A percentile compares a stretch with the other conserved stretches of the same genome.
Conservation (phyloP, 2,113 vertebrate genomes). For the Pollimyrus isidori region DNA sequence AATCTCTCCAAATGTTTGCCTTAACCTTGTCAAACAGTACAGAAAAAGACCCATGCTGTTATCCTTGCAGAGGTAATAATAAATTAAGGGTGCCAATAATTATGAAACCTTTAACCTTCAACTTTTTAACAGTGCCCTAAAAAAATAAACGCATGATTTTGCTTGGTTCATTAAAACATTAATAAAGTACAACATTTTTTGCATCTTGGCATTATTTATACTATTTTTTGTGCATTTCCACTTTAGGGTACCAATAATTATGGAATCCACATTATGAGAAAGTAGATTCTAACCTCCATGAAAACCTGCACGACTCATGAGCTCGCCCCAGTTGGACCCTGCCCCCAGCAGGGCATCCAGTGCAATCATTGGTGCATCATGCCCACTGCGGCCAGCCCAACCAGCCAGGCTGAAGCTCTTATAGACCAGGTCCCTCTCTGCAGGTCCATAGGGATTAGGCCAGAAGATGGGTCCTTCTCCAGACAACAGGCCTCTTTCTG, state of each 20-base stretch:
- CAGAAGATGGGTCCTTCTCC: slow-evolving; percentile 50
- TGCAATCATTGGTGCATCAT: slow-evolving; percentile 77
- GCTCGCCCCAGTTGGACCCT: slow-evolving; percentile 58
- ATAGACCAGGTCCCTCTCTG: slow-evolving; percentile 63
- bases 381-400: slow-evolving; percentile 71
- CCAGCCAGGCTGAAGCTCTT: slow-evolving; percentile 62
- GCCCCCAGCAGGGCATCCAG: slow-evolving; percentile 65
- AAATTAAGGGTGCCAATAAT: not conserved
- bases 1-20: not conserved
- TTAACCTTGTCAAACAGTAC: not conserved
- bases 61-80: not conserved
- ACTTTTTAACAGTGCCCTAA: not conserved
- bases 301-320: slow-evolving; percentile 61
- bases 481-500: slow-evolving; percentile 54
- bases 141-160: not conserved
- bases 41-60: not conserved
- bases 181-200: not conserved
- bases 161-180: not conserved
- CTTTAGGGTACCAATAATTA: not conserved
- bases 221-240: not conserved
- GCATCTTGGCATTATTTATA: not conserved
- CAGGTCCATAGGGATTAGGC: slow-evolving; percentile 51
- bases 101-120: not conserved
- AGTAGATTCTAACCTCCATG: slow-evolving; percentile 62
- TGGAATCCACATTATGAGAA: not conserved